These are phyloP conservation scores for Pelagia noctiluca DNA, from an alignment of 30 jellyfish, hydroid and myxozoan species.

Conservation along the genomic window DNA sequence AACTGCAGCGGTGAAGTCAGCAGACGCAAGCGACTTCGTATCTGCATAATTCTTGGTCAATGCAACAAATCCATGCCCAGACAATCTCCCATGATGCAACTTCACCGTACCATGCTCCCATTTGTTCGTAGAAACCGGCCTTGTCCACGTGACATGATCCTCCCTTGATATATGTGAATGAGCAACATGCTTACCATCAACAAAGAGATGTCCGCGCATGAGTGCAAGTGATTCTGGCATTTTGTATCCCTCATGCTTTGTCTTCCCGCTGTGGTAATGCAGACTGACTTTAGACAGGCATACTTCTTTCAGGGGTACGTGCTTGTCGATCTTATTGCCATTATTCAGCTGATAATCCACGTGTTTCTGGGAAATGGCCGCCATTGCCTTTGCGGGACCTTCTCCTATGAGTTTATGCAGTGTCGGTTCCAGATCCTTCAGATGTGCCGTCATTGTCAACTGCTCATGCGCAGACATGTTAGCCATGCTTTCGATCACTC, in stretches of 20 bases:
- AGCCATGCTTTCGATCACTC: slow-evolving; percentile 40
- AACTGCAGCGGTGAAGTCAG: slow-evolving; percentile 42
- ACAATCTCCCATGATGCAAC: slow-evolving; percentile 7
- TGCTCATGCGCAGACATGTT: slow-evolving; percentile 45
- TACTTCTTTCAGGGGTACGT: slow-evolving; percentile 18
- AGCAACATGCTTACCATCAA: slow-evolving; percentile 45
- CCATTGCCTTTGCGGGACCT: slow-evolving; percentile 61
- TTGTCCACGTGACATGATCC: slow-evolving; percentile 52
- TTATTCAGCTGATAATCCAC: neutral
- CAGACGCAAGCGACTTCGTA: slow-evolving; percentile 54
- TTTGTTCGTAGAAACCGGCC: slow-evolving; percentile 47
- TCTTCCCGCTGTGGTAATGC: slow-evolving; percentile 31
- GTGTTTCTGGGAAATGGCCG: slow-evolving; percentile 37
- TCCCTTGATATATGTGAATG: slow-evolving; percentile 10
- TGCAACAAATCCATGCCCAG: slow-evolving; percentile 61
- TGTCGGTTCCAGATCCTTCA: slow-evolving; percentile 44
- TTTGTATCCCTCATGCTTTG: slow-evolving; percentile 22
- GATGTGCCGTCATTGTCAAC: slow-evolving; percentile 18
- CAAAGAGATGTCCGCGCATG: slow-evolving; percentile 46
- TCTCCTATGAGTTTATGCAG: slow-evolving; percentile 47
- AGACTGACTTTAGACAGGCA: slow-evolving; percentile 28
- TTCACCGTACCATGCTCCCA: slow-evolving; percentile 70
- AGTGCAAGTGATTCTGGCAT: slow-evolving; percentile 54
- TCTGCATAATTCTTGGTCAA: slow-evolving; percentile 34
- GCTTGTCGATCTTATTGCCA: neutral